Evolutionary conservation across 2,797 vertebrate genomes (phyloP).

Genomic region (Ctenopoma kingsleyae): DNA sequence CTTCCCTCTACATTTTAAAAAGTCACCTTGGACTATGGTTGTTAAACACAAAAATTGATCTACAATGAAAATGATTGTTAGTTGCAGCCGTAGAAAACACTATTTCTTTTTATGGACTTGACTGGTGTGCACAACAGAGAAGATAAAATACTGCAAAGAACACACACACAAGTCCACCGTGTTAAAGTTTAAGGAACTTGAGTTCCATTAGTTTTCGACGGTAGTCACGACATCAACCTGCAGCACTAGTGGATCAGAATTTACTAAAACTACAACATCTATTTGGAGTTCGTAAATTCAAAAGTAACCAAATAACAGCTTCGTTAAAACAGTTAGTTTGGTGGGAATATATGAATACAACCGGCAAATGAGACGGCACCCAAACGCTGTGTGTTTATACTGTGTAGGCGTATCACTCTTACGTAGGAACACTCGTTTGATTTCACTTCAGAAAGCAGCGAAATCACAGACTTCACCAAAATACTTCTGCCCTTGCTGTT

Average conservation of each 20-base stretch:
- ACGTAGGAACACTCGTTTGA: constrained; percentile 9
- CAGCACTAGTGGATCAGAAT: neutral
- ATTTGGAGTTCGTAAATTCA: neutral
- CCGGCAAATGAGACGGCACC: neutral
- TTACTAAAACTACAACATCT: neutral
- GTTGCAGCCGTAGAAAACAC: neutral
- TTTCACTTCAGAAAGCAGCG: neutral
- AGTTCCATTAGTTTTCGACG: neutral
- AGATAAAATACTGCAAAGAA: neutral
- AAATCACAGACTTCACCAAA: neutral
- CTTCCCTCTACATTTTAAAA: neutral
- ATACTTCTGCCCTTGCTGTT: neutral
- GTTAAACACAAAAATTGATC: no score
- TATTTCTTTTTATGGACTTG: neutral
- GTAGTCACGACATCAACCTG: neutral
- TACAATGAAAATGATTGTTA: neutral
- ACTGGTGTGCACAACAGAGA: neutral
- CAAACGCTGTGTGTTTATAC: constrained; percentile 16
- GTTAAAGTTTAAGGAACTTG: neutral
- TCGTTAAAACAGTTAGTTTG: neutral
- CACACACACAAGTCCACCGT: neutral
- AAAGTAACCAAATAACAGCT: no score
- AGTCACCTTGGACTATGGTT: no score
- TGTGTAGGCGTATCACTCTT: neutral
- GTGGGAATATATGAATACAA: neutral